Evolutionary conservation across 1,140 invertebrate species (phyloP), one percentile per base, ranked within the genome.

Genomic region (Penaeus japonicus): DNA sequence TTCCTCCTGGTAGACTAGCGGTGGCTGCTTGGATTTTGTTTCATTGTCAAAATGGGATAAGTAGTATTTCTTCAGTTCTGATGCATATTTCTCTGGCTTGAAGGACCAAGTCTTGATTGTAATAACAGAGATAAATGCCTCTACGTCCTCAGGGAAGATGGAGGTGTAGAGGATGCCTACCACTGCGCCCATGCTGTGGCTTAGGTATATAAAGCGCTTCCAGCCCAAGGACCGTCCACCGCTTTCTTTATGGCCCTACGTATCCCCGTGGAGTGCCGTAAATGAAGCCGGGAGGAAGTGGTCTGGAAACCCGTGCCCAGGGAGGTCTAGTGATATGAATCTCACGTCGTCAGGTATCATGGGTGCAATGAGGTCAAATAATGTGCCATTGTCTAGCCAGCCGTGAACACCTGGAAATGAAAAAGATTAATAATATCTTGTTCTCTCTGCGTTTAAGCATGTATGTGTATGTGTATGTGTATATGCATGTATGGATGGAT

Each of bases 371-470:
- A 77, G 57, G 77, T 92, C 91, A 90, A 92, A 92, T 20, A 90
- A 91, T 35, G 90, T 91, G 20, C 89, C 90, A 90, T 92, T 92
- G 70, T 92, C 91, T 32, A 91, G 86, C 91, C 91, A 92, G 22
- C 91, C 91, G 73, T 92, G 91, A 17, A 92, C 27, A 53, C 90
- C 91, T 85, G 89, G n/a, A 17, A 87, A 24, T 30, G 32, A 55
- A 62, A 53, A 27, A 82, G 54, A n/a, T 75, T 15, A 75, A 15
- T 77, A 77, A 77, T 35, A 77, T 32, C 2, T 24, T 77, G 32
- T 24, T 20, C 24, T 22, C 20, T 77, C 24, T 24, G 12, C 24
- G 18, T 75, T 22, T 75, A 12, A 75, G 30, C 30, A 70, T 70
- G 30, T 70, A 70, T 70, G 30, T 70, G 30, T 70, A 75, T 75